phyloP scores from a whole-genome alignment of 2,113 vertebrate species.

The Pluvialis apricaria region DNA sequence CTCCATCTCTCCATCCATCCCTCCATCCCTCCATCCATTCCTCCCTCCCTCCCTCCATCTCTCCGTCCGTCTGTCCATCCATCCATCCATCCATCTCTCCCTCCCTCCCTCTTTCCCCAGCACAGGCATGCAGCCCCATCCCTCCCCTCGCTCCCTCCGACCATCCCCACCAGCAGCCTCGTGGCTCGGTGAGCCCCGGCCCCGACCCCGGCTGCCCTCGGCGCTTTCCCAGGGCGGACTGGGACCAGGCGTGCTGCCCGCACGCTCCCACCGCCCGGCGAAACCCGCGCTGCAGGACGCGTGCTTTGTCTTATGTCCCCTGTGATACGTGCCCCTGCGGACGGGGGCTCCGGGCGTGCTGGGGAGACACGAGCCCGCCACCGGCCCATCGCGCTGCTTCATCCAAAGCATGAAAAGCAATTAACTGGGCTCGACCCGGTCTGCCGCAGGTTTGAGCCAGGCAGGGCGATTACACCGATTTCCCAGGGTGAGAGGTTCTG shows the following conservation, averaged over 20 bases:
- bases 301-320: background rate
- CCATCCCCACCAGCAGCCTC: background rate
- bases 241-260: background rate
- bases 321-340: rapidly evolving
- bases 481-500: background rate
- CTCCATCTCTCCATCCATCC: no score
- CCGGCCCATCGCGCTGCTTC: rapidly evolving
- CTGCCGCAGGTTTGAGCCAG: background rate
- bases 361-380: no score
- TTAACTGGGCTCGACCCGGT: background rate
- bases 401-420: rapidly evolving
- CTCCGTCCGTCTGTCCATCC: no score
- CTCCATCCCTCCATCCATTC: no score
- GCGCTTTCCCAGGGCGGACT: rapidly evolving
- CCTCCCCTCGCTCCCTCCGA: background rate
- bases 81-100: no score
- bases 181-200: rapidly evolving
- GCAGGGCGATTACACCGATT: rapidly evolving
- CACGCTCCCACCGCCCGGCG: no score
- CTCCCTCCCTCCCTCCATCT: background rate
- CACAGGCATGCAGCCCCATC: background rate
- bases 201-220: no score
- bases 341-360: no score
- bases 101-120: background rate
- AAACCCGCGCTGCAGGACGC: background rate